Conservation (phyloP, 1,140 invertebrate species). For the Pissodes strobi region DNA sequence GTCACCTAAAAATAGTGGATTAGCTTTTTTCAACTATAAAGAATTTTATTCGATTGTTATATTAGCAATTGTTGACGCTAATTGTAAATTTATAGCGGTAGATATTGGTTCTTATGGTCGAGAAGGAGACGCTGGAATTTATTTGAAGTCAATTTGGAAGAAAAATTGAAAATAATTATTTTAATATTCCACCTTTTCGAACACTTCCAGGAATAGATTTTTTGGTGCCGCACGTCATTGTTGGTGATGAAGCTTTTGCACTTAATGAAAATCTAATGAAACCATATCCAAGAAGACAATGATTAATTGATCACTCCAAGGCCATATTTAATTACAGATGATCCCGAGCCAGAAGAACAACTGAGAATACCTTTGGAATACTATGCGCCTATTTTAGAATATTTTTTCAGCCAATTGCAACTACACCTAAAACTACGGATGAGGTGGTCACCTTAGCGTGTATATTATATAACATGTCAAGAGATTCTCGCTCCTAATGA, state of each 20-base stretch:
- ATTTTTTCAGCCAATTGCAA: constrained; percentile 3
- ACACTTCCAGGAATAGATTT: background rate
- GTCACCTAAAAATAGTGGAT: too few species aligned
- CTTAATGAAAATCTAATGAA: background rate
- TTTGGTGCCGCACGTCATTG: too few species aligned
- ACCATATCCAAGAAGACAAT: background rate
- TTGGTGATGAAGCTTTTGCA: too few species aligned
- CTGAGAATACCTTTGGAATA: too few species aligned
- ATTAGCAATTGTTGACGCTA: too few species aligned
- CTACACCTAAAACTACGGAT: background rate
- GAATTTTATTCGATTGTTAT: too few species aligned
- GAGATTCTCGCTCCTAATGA: background rate
- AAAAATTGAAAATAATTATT: background rate
- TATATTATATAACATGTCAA: background rate
- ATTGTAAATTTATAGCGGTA: too few species aligned
- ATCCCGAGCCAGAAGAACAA: too few species aligned
- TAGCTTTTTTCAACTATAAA: too few species aligned
- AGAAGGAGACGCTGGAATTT: too few species aligned
- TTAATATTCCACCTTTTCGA: background rate
- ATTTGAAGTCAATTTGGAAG: background rate
- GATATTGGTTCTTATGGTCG: too few species aligned
- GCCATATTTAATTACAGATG: too few species aligned
- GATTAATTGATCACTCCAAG: background rate
- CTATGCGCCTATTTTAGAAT: background rate
- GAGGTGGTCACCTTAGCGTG: background rate